phyloP scores from a whole-genome alignment of 1,140 invertebrate species.

The Zaprionus africanus region DNA sequence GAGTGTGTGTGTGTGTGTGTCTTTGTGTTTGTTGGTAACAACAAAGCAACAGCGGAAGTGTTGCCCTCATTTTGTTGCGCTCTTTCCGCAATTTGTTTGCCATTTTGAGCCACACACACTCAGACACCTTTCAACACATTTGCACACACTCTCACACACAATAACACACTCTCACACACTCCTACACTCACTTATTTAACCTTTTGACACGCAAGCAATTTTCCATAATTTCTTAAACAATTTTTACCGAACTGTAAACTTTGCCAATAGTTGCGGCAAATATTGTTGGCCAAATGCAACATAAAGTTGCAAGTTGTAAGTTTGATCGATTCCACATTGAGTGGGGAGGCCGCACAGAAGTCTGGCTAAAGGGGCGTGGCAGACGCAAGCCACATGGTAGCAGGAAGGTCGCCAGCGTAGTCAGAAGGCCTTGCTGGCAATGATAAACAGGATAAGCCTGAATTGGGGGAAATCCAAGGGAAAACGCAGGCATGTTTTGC shows the following conservation, averaged over 20 bases:
- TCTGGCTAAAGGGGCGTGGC: neutral
- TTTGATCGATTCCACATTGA: conserved; percentile 76
- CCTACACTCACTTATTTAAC: neutral
- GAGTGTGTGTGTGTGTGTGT: neutral
- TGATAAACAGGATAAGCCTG: neutral
- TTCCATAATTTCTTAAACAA: conserved; percentile 18
- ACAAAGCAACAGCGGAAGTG: conserved; percentile 64
- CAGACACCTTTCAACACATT: neutral
- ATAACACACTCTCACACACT: conserved; percentile 1
- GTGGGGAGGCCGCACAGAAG: neutral
- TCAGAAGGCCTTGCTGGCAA: neutral
- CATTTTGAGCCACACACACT: conserved; percentile 51
- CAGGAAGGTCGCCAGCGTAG: neutral
- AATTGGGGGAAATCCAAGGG: neutral
- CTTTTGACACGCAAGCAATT: conserved; percentile 7
- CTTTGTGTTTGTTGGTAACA: conserved; percentile 34
- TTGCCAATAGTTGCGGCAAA: conserved; percentile 17
- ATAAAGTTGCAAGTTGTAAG: conserved; percentile 53
- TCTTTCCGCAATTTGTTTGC: conserved; percentile 59
- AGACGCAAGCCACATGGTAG: neutral
- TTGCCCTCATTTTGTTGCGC: conserved; percentile 5
- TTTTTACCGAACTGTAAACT: neutral
- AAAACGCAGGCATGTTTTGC: neutral
- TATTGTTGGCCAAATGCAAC: conserved; percentile 33
- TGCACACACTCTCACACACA: conserved; percentile 6